phyloP scores from a whole-genome alignment of 2,113 vertebrate species.

The Scomber japonicus region DNA sequence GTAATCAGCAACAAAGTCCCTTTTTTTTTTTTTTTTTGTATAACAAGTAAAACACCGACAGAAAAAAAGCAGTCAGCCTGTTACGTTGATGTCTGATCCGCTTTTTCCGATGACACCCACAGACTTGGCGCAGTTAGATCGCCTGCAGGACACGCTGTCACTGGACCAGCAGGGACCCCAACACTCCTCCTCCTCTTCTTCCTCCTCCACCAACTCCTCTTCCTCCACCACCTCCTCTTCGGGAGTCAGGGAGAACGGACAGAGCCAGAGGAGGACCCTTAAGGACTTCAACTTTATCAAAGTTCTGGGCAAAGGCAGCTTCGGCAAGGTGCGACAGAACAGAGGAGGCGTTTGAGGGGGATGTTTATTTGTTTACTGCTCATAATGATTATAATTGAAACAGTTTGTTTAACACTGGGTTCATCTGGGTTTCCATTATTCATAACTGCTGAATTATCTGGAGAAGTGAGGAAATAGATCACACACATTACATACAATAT shows the following conservation, averaged over 20 bases:
- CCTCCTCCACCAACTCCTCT: constrained; percentile 84
- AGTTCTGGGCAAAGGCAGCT: constrained; percentile 98
- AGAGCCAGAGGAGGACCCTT: constrained; percentile 91
- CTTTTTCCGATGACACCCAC: constrained; percentile 62
- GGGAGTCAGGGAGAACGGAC: constrained; percentile 92
- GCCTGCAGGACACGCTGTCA: constrained; percentile 93
- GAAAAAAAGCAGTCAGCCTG: constrained; percentile 21
- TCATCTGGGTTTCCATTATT: constrained; percentile 10
- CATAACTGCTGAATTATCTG: constrained; percentile 6
- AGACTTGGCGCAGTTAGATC: constrained; percentile 95
- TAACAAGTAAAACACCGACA: background rate
- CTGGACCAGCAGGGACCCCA: constrained; percentile 94
- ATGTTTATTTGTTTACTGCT: constrained; percentile 35
- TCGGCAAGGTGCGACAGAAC: constrained; percentile 91
- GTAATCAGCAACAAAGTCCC: background rate
- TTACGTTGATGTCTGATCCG: constrained; percentile 54
- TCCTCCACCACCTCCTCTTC: constrained; percentile 86
- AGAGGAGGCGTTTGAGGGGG: constrained; percentile 6
- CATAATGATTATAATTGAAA: constrained; percentile 40
- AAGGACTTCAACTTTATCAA: constrained; percentile 98
- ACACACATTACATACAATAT: too few relatives aligned
- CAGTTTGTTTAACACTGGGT: background rate
- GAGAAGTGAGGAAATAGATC: background rate
- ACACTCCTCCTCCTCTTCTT: constrained; percentile 84
- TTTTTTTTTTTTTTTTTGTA: background rate